Evolutionary conservation across 2,797 vertebrate species (phyloP).

Genomic region (Antennarius maculatus): DNA sequence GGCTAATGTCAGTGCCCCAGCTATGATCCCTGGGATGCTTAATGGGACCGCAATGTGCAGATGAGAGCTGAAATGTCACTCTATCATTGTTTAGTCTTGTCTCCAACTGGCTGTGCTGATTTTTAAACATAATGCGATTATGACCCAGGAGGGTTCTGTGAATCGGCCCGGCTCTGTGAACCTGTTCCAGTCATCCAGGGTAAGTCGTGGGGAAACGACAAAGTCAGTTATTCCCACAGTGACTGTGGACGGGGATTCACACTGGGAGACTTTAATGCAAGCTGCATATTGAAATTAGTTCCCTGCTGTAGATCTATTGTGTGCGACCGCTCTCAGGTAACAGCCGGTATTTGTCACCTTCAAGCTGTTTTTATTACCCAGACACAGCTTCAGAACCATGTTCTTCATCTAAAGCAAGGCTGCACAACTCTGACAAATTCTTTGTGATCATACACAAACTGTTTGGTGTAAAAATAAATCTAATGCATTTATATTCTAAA

Average conservation of each 20-base stretch:
- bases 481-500: not conserved
- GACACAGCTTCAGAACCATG: conserved; percentile 7
- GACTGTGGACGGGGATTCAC: conserved; percentile 44
- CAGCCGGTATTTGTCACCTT: conserved; percentile 27
- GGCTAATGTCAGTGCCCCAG: conserved; percentile 26
- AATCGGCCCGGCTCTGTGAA: conserved; percentile 35
- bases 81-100: conserved; percentile 34
- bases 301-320: conserved; percentile 21
- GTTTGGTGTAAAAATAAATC: conserved; percentile 7
- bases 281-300: conserved; percentile 43
- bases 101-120: conserved; percentile 26
- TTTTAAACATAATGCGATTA: conserved; percentile 50
- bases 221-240: conserved; percentile 52
- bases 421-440: conserved; percentile 11
- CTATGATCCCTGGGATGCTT: conserved; percentile 40
- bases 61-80: conserved; percentile 46
- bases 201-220: conserved; percentile 46
- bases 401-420: conserved; percentile 3
- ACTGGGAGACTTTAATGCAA: conserved; percentile 31
- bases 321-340: not conserved
- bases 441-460: not conserved
- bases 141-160: conserved; percentile 37
- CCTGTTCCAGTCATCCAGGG: conserved; percentile 61
- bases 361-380: conserved; percentile 12
- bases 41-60: conserved; percentile 35